phyloP scores from a whole-genome alignment of 2,113 vertebrate species.

The Cyanocitta stelleri region DNA sequence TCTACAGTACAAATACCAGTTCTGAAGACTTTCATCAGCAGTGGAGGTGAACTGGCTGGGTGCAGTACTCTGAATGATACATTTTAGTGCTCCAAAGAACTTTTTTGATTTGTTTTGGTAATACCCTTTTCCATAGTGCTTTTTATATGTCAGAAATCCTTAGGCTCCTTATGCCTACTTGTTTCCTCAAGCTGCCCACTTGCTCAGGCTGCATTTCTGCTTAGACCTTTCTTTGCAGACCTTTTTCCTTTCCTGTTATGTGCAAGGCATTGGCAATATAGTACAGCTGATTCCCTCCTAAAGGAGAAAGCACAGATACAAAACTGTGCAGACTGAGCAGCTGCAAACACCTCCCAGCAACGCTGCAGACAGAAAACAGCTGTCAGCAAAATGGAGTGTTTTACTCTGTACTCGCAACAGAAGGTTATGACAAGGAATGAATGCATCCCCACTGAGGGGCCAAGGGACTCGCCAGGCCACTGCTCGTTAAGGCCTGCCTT shows the following conservation, averaged over 20 bases:
- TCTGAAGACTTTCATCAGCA: neutral
- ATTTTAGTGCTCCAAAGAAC: neutral
- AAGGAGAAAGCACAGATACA: neutral
- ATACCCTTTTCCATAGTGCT: neutral
- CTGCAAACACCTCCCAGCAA: neutral
- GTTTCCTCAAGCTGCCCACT: neutral
- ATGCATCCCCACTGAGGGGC: neutral
- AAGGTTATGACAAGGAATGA: neutral
- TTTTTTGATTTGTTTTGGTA: neutral
- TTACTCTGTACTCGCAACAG: neutral
- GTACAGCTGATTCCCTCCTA: neutral
- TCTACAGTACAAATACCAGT: neutral
- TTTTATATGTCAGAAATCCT: neutral
- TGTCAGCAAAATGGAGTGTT: neutral
- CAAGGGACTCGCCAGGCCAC: no score
- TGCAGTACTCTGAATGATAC: neutral
- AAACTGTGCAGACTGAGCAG: neutral
- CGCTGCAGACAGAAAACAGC: neutral
- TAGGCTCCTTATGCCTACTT: neutral
- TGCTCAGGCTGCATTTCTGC: neutral
- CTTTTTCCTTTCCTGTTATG: neutral
- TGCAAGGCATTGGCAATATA: neutral
- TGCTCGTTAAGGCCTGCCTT: neutral
- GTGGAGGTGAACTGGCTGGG: neutral
- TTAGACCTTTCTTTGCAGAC: neutral